Base-by-base conservation (phyloP, 2,888 invertebrate species). In the Coleophora flavipennella region DNA sequence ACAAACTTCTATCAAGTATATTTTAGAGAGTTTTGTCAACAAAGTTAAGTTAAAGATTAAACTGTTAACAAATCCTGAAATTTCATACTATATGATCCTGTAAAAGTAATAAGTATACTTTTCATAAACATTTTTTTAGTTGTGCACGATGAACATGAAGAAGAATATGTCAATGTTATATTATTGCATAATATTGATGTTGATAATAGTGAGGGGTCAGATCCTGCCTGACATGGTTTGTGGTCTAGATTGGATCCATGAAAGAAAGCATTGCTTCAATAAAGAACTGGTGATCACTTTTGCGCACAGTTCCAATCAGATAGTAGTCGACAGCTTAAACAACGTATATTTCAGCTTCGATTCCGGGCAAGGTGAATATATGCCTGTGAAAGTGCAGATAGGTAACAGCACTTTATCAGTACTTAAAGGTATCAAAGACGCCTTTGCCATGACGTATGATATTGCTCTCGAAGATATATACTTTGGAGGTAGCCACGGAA, bases 401-500 rank as follows among this genome's bases (percentile, higher is more conserved):
- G 65, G 70, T 2, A 67, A 50, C 2, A 71, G 60, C 53, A 63
- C 63, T 38, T 38, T 78, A 0, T 71, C 57, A 2, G 60, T 79
- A 13, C 45, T 80, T 1, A 72, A 71, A 57, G 80, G 81, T 1
- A 59, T 79, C 1, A 78, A 67, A 45, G 81, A 81, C 37, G 77
- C 80, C 28, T 81, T 75, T 49, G 79, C 80, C 0, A 63, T 80
- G 37, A 49, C 78, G 8, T 57, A 51, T 34, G 67, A 77, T 39
- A 47, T 55, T 0, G 13, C 8, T 0, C 54, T 46, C 0, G 57
- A 53, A 8, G 67, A 71, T 13, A 62, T 80, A 14, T 79, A 70
- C 47, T 79, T 81, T 38, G 81, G 80, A 1, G 81, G 81, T 1
- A 77, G 69, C 40, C 57, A 74, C 34, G 81, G 81, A 0, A 72